These are phyloP conservation scores for Ceramica pisi DNA, from an alignment of 2,888 invertebrate species.

Conservation along the genomic window DNA sequence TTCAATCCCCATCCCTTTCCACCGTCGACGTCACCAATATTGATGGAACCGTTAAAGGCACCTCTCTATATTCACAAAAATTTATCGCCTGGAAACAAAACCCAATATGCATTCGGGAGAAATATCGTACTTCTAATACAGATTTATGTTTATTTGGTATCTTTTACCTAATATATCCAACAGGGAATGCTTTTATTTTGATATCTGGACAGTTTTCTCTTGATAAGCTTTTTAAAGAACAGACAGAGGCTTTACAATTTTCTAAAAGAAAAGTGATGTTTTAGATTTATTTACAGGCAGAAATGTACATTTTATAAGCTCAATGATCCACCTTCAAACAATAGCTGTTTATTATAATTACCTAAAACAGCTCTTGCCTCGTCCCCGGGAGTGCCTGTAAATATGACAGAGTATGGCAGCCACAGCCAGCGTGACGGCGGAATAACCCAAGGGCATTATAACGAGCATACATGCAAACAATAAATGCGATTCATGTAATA, in stretches of 20 bases:
- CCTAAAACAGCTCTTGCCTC: conserved; percentile 4
- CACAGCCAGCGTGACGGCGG: conserved; percentile 12
- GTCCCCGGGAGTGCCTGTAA: conserved; percentile 13
- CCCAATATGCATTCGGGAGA: conserved; percentile 45
- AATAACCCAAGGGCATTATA: conserved; percentile 52
- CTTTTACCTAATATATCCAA: conserved; percentile 14
- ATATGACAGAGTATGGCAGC: conserved; percentile 37
- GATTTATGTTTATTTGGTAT: conserved; percentile 40
- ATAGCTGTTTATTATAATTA: conserved; percentile 1
- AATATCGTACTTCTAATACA: conserved; percentile 34
- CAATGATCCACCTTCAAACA: conserved; percentile 17
- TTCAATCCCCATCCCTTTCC: conserved; percentile 7
- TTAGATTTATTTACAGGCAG: neutral
- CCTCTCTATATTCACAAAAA: conserved; percentile 52
- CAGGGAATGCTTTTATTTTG: conserved; percentile 13
- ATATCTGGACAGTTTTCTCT: neutral
- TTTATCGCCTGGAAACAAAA: conserved; percentile 56
- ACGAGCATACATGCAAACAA: conserved; percentile 45
- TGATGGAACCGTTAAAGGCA: conserved; percentile 63
- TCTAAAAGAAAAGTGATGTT: neutral
- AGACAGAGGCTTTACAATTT: no score
- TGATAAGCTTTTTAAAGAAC: no score
- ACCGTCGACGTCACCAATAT: conserved; percentile 43
- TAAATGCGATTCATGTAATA: conserved; percentile 59
- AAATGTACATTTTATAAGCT: neutral